Evolutionary conservation across 2,797 vertebrate species (phyloP).

Genomic region (Manis javanica): DNA sequence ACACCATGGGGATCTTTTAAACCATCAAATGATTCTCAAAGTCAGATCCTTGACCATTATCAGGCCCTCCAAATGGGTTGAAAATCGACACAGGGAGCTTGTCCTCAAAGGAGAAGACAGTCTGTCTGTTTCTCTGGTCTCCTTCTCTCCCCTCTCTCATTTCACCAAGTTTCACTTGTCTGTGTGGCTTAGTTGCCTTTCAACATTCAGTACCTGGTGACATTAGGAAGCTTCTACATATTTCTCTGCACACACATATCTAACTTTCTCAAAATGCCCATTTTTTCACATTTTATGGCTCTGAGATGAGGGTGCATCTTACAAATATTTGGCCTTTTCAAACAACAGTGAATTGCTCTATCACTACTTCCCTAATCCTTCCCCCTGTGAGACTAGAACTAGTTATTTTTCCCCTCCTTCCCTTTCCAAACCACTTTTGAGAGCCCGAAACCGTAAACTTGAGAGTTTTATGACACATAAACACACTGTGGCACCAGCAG

Average conservation of each 20-base stretch:
- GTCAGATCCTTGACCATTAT: not conserved
- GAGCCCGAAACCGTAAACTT: not conserved
- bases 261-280: not conserved
- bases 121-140: not conserved
- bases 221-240: not conserved
- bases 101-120: not conserved
- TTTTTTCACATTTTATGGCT: not conserved
- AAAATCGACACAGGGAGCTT: not conserved
- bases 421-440: not conserved
- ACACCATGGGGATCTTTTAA: not conserved
- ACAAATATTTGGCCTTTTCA: not conserved
- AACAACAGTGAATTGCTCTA: not conserved
- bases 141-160: not conserved
- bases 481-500: not conserved
- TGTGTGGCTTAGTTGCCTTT: not conserved
- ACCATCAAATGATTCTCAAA: not conserved
- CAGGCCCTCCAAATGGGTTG: not conserved
- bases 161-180: not conserved
- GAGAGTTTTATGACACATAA: not conserved
- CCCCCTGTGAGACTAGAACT: not conserved
- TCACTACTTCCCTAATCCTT: not conserved
- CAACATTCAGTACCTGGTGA: not conserved
- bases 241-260: not conserved
- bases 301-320: not conserved
- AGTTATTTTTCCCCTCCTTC: not conserved